A percentile compares a stretch with the other conserved stretches of the same genome.
Conservation (phyloP, 2,888 invertebrate genomes). For the Rhamnusium bicolor region DNA sequence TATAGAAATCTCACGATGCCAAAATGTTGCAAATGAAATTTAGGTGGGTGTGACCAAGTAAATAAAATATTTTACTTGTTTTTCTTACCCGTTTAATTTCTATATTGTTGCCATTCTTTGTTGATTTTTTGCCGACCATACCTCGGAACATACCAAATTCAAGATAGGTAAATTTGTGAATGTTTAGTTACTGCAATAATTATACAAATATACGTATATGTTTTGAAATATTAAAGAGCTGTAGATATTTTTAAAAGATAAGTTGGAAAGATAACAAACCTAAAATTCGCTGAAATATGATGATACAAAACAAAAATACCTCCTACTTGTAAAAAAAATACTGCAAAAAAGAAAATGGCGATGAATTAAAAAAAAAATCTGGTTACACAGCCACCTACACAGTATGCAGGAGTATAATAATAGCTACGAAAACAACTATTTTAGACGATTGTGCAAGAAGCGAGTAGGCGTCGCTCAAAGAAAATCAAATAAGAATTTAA, state of each 20-base stretch:
- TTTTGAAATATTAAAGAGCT: no score
- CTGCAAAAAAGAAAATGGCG: background rate
- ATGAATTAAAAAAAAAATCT: background rate
- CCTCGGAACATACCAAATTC: background rate
- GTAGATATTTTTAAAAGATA: no score
- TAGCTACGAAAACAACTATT: conserved; percentile 47
- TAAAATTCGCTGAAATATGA: background rate
- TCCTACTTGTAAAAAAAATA: background rate
- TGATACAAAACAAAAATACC: background rate
- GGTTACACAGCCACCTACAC: conserved; percentile 43
- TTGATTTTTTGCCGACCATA: background rate
- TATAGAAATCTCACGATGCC: no score
- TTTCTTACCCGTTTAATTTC: no score
- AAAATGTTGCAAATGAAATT: no score
- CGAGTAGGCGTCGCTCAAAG: conserved; percentile 36
- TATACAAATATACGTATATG: no score
- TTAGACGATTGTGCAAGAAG: conserved; percentile 47
- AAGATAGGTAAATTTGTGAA: no score
- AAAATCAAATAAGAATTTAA: background rate
- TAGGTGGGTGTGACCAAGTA: no score
- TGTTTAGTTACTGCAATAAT: no score
- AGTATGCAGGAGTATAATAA: conserved; percentile 28
- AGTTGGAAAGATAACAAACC: background rate
- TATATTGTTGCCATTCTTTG: no score
- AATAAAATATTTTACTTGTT: no score